These are phyloP conservation scores for Mnemiopsis leidyi DNA, from an alignment of 37 sponge, comb jelly and placozoan species.

Conservation along the genomic window DNA sequence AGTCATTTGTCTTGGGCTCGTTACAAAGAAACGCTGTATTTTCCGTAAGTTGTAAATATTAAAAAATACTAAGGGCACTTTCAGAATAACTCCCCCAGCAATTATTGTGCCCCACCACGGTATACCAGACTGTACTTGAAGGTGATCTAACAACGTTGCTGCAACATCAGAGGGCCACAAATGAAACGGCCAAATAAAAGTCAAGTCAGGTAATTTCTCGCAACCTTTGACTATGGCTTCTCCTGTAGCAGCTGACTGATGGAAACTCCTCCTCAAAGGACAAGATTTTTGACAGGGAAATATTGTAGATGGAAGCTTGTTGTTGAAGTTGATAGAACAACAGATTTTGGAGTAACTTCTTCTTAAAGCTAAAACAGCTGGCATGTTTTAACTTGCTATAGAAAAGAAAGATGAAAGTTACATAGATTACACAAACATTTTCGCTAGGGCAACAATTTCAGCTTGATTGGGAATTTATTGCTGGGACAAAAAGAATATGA, in stretches of 20 bases:
- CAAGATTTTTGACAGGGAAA: not conserved
- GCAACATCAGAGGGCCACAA: constrained; percentile 49
- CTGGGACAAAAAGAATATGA: no score
- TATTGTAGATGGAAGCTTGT: no score
- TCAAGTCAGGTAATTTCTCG: constrained; percentile 30
- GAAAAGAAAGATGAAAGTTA: no score
- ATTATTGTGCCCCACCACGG: constrained; percentile 30
- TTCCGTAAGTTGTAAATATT: constrained; percentile 42
- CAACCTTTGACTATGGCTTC: not conserved
- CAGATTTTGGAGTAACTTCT: not conserved
- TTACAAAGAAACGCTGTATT: constrained; percentile 18
- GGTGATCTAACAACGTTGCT: not conserved
- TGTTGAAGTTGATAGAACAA: not conserved
- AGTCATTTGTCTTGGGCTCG: not conserved
- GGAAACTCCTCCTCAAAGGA: not conserved
- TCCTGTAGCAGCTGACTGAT: not conserved
- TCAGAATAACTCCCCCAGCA: not conserved
- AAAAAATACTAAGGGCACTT: not conserved
- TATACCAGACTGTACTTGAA: not conserved
- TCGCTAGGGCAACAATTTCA: no score
- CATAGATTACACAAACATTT: no score
- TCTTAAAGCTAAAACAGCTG: not conserved
- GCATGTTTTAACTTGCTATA: not conserved
- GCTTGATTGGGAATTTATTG: no score
- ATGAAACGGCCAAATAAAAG: constrained; percentile 47